Base-by-base conservation (phyloP, 2,113 vertebrate genomes). In the Takifugu bimaculatus region DNA sequence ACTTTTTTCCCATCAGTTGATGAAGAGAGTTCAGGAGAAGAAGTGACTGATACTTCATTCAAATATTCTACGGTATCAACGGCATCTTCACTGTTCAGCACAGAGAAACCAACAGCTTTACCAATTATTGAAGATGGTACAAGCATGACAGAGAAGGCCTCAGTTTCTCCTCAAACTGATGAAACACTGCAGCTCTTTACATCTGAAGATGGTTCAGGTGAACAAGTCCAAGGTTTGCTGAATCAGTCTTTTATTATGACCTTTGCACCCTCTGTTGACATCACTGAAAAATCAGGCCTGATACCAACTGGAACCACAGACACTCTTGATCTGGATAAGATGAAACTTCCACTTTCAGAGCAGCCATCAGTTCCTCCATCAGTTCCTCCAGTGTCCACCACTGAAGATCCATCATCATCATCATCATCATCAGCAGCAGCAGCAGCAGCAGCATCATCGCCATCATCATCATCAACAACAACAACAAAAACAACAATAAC, bases 61-160 rank as follows among this genome's bases (percentile, higher is more conserved):
- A 13, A 13, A 20, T 14, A 13, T 2, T 4, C 25, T 28, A 0
- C 1, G n/a, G 2, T 15, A 15, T 5, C 49, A 3, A 59, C 29
- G n/a, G 59, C 27, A 0, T 63, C 67, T 3, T 70, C 67, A 7
- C 2, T 70, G 27, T 57, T 63, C 5, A 63, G 48, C 48, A 68
- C 71, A 20, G 60, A 74, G 6, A 39, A 57, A 26, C 20, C 73
- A 53, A 49, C n/a, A n/a, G n/a, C n/a, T n/a, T 0, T 26, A 4
- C n/a, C 61, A 48, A 13, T 15, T 29, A 14, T 2, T 14, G 39
- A 26, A 48, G 7, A 14, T n/a, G n/a, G 5, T 3, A 55, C 42
- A 47, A 32, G 4, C 13, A 61, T 28, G 2, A 66, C 43, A n/a
- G 58, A 47, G 44, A 47, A 4, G 13, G 2, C 63, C 3, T 39